Conservation (phyloP, 2,888 invertebrate genomes). For the Meiosimyza decipiens region DNA sequence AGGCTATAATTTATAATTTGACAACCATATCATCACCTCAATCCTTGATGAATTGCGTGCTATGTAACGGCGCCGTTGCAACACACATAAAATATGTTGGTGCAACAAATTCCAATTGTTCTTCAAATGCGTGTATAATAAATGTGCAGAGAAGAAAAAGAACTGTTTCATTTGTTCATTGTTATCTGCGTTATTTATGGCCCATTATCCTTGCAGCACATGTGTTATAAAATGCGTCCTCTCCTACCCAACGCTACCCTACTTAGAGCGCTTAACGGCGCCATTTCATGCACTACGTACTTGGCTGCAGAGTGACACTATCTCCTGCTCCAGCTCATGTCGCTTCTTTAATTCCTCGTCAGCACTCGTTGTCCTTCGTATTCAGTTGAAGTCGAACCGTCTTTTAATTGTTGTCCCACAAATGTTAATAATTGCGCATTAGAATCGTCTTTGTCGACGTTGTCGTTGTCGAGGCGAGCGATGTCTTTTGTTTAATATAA, state of each 20-base stretch:
- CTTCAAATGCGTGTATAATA: too few species aligned
- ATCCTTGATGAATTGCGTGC: constrained; percentile 20
- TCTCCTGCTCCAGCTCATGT: too few species aligned
- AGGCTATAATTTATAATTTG: too few species aligned
- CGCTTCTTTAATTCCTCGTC: too few species aligned
- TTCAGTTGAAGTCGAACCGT: not conserved
- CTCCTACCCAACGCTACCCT: not conserved
- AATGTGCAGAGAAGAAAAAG: constrained; percentile 29
- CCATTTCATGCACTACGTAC: too few species aligned
- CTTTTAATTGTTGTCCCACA: constrained; percentile 56
- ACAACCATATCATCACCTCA: not conserved
- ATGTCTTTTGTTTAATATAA: constrained; percentile 55
- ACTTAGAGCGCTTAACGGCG: too few species aligned
- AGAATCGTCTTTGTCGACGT: constrained; percentile 5
- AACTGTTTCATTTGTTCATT: constrained; percentile 50
- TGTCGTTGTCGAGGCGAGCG: constrained; percentile 24
- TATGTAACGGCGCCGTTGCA: constrained; percentile 10
- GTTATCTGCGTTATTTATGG: constrained; percentile 61
- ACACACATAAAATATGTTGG: constrained; percentile 16
- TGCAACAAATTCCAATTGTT: not conserved
- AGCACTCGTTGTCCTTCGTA: too few species aligned
- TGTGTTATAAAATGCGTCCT: constrained; percentile 50
- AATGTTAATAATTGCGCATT: constrained; percentile 58
- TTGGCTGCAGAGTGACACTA: too few species aligned
- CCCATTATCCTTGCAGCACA: constrained; percentile 60